Percentiles rank a stretch among this genome's conserved stretches.
phyloP scores from a whole-genome alignment of 2,888 invertebrate species.

The Arctia plantaginis region DNA sequence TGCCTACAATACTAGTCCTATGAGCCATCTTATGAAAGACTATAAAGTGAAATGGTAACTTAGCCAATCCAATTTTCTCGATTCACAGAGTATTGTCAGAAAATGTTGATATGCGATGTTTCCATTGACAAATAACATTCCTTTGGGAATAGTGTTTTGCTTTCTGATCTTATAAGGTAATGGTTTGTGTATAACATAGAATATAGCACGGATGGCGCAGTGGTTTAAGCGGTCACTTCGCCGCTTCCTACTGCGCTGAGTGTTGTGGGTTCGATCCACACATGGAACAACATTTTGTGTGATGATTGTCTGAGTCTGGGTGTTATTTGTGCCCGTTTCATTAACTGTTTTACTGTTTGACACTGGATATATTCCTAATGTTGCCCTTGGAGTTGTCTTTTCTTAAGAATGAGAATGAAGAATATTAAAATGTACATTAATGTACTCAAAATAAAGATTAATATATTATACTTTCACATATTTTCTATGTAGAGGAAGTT shows the following conservation, averaged over 20 bases:
- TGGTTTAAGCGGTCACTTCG: too few relatives aligned
- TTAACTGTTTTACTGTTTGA: background rate
- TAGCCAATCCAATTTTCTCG: conserved; percentile 71
- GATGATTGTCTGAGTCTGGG: background rate
- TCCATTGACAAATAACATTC: conserved; percentile 59
- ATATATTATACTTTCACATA: too few relatives aligned
- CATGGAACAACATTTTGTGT: too few relatives aligned
- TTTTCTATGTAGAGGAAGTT: too few relatives aligned
- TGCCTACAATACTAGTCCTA: background rate
- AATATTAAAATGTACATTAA: too few relatives aligned
- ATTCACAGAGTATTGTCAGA: conserved; percentile 51
- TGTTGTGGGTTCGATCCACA: background rate
- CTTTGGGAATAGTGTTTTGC: conserved; percentile 39
- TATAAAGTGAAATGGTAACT: conserved; percentile 60
- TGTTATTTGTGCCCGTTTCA: background rate
- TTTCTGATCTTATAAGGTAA: background rate
- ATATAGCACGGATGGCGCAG: background rate
- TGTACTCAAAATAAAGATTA: too few relatives aligned
- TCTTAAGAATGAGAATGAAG: too few relatives aligned
- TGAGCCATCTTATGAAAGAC: conserved; percentile 54
- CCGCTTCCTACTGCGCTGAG: background rate
- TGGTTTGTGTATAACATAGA: background rate
- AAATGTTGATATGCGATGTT: conserved; percentile 55
- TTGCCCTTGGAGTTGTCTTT: too few relatives aligned
- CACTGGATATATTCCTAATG: too few relatives aligned